Evolutionary conservation across 2,113 vertebrate species (phyloP).

Genomic region (Lethenteron reissneri): DNA sequence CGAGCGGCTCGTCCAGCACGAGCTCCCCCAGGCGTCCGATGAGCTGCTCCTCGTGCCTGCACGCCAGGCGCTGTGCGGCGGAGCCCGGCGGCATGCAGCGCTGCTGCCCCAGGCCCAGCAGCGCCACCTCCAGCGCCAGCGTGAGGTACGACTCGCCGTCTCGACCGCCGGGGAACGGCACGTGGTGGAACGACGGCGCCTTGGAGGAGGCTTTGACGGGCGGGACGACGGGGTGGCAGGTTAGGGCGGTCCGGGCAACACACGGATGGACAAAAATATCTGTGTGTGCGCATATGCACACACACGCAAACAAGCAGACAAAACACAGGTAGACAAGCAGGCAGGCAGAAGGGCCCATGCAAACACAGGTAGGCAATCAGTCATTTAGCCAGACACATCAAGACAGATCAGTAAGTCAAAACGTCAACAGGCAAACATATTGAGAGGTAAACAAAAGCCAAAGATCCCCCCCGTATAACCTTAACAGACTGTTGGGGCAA

Average conservation of each 20-base stretch:
- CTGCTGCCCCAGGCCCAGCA: constrained; percentile 97
- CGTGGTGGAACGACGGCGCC: constrained; percentile 65
- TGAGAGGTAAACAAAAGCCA: too few relatives aligned
- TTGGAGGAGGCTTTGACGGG: constrained; percentile 20
- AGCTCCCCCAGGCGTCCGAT: constrained; percentile 69
- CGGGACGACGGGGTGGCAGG: too few relatives aligned
- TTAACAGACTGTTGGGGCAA: too few relatives aligned
- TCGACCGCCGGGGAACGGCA: constrained; percentile 41
- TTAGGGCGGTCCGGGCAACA: not conserved
- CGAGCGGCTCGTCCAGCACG: constrained; percentile 59
- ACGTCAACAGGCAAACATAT: too few relatives aligned
- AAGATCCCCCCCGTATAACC: too few relatives aligned
- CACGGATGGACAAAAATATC: not conserved
- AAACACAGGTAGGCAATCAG: too few relatives aligned
- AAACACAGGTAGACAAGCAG: too few relatives aligned
- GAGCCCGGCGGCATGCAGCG: constrained; percentile 89
- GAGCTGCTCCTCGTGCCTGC: constrained; percentile 90
- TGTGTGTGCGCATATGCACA: not conserved
- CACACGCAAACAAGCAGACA: not conserved
- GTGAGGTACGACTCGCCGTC: constrained; percentile 69
- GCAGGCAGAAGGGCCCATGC: too few relatives aligned
- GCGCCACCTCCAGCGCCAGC: constrained; percentile 71
- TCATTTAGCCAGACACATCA: too few relatives aligned
- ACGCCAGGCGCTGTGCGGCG: constrained; percentile 68
- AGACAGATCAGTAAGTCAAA: too few relatives aligned